A percentile compares a stretch with the other conserved stretches of the same genome.
phyloP scores from a whole-genome alignment of 2,888 invertebrate genomes.

The Euclidia mi region DNA sequence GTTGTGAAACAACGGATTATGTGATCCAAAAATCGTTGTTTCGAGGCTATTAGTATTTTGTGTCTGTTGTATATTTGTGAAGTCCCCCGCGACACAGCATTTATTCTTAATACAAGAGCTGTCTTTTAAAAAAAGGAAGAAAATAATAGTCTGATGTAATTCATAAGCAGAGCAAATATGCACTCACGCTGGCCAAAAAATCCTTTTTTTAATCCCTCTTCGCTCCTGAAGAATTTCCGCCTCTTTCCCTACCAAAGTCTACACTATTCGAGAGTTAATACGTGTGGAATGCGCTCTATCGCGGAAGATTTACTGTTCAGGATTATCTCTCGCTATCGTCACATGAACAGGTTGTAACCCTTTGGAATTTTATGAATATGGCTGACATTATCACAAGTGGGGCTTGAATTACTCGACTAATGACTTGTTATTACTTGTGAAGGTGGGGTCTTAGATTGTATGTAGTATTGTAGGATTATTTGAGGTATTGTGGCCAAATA shows the following conservation, averaged over 20 bases:
- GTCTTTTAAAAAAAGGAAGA: no score
- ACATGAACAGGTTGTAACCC: conserved; percentile 54
- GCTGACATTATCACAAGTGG: conserved; percentile 20
- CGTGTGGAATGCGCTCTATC: conserved; percentile 62
- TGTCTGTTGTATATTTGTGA: no score
- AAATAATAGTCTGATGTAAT: no score
- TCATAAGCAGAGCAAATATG: no score
- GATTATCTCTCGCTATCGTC: conserved; percentile 61
- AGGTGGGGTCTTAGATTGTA: conserved; percentile 12
- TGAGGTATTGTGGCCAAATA: no score
- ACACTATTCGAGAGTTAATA: conserved; percentile 61
- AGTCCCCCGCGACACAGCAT: no score
- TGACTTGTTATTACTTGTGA: conserved; percentile 42
- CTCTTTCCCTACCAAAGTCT: conserved; percentile 19
- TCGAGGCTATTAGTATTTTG: no score
- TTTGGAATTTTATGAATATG: conserved; percentile 51
- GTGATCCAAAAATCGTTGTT: no score
- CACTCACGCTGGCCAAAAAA: no score
- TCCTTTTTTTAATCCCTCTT: no score
- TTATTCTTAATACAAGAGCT: no score
- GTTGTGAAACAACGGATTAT: no score
- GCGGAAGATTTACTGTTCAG: conserved; percentile 60
- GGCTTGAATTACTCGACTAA: conserved; percentile 43
- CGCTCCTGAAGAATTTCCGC: background rate
- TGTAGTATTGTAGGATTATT: conserved; percentile 2